These are phyloP conservation scores for Rhyzopertha dominica DNA, from an alignment of 1,140 invertebrate species.

Conservation along the genomic window DNA sequence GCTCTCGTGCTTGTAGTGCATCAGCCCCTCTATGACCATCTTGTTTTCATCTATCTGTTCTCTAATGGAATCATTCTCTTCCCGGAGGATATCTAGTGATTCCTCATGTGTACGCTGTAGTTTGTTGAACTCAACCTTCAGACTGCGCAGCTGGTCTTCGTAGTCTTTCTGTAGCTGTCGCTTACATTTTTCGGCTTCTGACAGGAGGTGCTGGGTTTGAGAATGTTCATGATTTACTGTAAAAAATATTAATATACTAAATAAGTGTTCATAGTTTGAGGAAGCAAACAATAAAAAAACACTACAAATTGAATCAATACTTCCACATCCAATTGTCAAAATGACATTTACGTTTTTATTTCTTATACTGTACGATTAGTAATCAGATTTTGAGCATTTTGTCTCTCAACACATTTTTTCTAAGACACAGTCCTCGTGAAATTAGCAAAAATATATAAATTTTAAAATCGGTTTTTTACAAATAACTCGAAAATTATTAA, in stretches of 20 bases:
- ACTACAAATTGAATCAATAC: too few species aligned
- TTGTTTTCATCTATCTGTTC: constrained; percentile 42
- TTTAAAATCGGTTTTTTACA: too few species aligned
- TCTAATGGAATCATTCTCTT: constrained; percentile 43
- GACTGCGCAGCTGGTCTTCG: constrained; percentile 32
- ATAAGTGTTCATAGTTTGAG: not conserved
- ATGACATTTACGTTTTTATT: too few species aligned
- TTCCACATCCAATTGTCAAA: too few species aligned
- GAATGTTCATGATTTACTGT: constrained; percentile 37
- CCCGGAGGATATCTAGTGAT: constrained; percentile 38
- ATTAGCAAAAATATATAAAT: too few species aligned
- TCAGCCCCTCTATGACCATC: constrained; percentile 35
- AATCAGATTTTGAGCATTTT: too few species aligned
- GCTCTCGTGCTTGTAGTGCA: constrained; percentile 33
- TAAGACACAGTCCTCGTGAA: too few species aligned
- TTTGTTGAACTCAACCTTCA: constrained; percentile 36
- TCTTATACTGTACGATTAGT: too few species aligned
- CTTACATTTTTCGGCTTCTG: constrained; percentile 27
- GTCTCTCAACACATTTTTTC: too few species aligned
- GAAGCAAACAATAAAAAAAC: too few species aligned
- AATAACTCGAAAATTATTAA: too few species aligned
- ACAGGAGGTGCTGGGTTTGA: constrained; percentile 26
- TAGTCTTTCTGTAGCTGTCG: constrained; percentile 28
- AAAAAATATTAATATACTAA: constrained; percentile 23
- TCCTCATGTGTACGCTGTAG: constrained; percentile 38